phyloP scores from a whole-genome alignment of 2,113 vertebrate genomes.

The Uria lomvia region DNA sequence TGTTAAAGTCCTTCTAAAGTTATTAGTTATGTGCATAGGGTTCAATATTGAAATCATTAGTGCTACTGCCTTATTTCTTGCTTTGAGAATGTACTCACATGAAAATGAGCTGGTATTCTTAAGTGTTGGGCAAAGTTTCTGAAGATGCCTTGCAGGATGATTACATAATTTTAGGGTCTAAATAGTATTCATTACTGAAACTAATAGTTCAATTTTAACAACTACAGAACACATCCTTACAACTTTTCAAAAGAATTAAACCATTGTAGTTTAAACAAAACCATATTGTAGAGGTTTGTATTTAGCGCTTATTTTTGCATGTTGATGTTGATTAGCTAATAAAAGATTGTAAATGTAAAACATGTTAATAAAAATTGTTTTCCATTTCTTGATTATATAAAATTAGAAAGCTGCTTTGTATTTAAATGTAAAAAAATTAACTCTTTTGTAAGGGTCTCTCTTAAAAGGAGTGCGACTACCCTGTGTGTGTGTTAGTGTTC shows the following conservation, averaged over 20 bases:
- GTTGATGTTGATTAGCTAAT: conserved; percentile 89
- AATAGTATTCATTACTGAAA: conserved; percentile 67
- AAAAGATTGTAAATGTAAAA: conserved; percentile 87
- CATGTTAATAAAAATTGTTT: conserved; percentile 76
- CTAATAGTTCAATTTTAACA: conserved; percentile 67
- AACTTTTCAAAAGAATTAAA: conserved; percentile 55
- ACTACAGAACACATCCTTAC: conserved; percentile 60
- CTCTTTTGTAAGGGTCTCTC: not conserved
- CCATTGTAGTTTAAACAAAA: conserved; percentile 71
- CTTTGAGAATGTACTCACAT: conserved; percentile 80
- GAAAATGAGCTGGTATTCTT: conserved; percentile 71
- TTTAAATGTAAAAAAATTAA: not conserved
- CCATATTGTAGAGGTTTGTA: conserved; percentile 81
- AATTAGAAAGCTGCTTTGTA: conserved; percentile 6
- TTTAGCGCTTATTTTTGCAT: conserved; percentile 88
- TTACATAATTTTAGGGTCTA: conserved; percentile 64
- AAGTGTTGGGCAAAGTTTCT: conserved; percentile 69
- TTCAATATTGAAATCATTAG: conserved; percentile 69
- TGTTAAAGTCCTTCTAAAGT: conserved; percentile 72
- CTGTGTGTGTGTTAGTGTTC: not conserved
- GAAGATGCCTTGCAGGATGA: conserved; percentile 74
- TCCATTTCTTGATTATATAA: conserved; percentile 70
- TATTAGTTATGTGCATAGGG: conserved; percentile 71
- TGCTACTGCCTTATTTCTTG: conserved; percentile 79
- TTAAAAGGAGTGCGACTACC: not conserved